phyloP scores from a whole-genome alignment of 2,888 invertebrate species.

The Brachycybe producta region DNA sequence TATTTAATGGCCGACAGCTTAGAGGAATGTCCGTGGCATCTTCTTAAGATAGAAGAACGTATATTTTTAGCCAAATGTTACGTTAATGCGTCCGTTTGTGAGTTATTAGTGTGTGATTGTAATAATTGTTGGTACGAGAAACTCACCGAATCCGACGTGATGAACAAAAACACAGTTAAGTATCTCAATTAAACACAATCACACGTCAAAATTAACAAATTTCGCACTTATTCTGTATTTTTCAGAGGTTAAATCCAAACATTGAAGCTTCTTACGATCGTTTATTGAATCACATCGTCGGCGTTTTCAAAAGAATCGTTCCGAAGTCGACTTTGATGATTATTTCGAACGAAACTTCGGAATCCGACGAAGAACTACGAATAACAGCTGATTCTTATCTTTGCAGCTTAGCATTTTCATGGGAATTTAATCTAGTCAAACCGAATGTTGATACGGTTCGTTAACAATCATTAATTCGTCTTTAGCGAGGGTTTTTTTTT shows the following conservation, averaged over 20 bases:
- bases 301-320: too few species aligned
- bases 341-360: not conserved
- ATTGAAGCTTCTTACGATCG: conserved; percentile 3
- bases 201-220: not conserved
- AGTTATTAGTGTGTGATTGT: conserved; percentile 1
- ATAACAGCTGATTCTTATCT: not conserved
- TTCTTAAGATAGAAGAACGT: not conserved
- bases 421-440: conserved; percentile 4
- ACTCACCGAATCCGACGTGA: not conserved
- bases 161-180: conserved; percentile 3
- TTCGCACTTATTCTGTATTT: not conserved
- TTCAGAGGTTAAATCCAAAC: conserved; percentile 8
- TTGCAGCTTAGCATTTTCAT: not conserved
- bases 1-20: too few species aligned
- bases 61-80: not conserved
- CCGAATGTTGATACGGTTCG: not conserved
- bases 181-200: not conserved
- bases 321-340: too few species aligned
- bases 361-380: not conserved
- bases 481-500: not conserved
- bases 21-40: conserved; percentile 1
- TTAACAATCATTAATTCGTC: not conserved
- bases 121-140: not conserved
- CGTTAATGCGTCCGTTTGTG: not conserved
- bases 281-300: conserved; percentile 8